phyloP scores from a whole-genome alignment of 2,888 invertebrate genomes.

The Xanthorhoe spadicearia region DNA sequence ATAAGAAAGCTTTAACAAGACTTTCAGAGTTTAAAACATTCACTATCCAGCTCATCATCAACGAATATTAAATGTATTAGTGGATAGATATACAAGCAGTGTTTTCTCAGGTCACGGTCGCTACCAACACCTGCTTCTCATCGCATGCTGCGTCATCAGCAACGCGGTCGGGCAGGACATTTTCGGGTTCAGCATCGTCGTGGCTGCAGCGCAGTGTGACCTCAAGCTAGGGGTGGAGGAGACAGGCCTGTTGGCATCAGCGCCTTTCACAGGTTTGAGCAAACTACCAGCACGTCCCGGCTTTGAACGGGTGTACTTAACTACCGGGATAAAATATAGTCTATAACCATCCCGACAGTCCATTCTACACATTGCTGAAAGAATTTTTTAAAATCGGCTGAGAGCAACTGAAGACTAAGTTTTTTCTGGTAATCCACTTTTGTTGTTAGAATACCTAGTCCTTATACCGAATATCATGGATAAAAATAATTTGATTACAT shows the following conservation, averaged over 20 bases:
- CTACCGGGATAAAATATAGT: too few species aligned
- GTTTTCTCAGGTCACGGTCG: constrained; percentile 61
- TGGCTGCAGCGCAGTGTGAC: constrained; percentile 66
- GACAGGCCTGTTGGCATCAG: constrained; percentile 61
- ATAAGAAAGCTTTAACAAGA: too few species aligned
- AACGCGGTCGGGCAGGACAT: constrained; percentile 63
- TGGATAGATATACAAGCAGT: background rate
- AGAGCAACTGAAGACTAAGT: background rate
- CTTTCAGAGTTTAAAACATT: too few species aligned
- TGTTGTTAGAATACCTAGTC: background rate
- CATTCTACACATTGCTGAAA: too few species aligned
- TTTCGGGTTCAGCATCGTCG: constrained; percentile 65
- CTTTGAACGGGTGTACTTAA: too few species aligned
- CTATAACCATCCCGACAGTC: too few species aligned
- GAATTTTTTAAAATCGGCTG: too few species aligned
- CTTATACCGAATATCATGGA: background rate
- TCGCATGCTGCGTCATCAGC: constrained; percentile 59
- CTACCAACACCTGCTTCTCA: constrained; percentile 61
- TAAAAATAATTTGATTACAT: background rate
- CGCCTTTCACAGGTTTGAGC: constrained; percentile 63
- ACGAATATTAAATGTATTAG: background rate
- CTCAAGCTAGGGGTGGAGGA: constrained; percentile 57
- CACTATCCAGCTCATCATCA: background rate
- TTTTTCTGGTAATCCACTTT: background rate
- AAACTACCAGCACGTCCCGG: too few species aligned